These are phyloP conservation scores for Corythoichthys haematopterus DNA, from an alignment of 2,113 vertebrate species.

Conservation along the genomic window DNA sequence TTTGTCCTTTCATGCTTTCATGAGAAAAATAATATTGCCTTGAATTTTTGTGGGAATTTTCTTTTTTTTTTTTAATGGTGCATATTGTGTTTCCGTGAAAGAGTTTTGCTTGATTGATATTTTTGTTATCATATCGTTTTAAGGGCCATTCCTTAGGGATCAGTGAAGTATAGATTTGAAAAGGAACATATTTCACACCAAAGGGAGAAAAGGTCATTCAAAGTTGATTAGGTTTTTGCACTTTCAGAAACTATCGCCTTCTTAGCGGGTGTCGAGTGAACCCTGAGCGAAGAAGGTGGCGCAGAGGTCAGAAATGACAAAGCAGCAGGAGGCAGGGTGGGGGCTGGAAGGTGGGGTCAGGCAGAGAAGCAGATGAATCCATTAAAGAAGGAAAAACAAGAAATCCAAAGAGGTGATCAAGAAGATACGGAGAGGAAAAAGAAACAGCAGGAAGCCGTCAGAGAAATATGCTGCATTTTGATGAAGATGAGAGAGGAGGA, in stretches of 20 bases:
- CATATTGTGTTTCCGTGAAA: no score
- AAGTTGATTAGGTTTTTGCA: not conserved
- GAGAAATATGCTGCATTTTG: conserved; percentile 41
- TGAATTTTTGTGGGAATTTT: no score
- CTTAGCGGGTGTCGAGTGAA: not conserved
- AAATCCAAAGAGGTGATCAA: conserved; percentile 1
- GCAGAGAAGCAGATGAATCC: conserved; percentile 8
- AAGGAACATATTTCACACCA: not conserved
- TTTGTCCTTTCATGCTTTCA: no score
- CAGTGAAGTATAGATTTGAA: not conserved
- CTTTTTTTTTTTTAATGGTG: no score
- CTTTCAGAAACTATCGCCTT: not conserved
- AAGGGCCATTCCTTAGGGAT: no score
- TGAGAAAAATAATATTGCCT: no score
- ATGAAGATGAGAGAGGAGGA: conserved; percentile 28
- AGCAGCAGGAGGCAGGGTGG: not conserved
- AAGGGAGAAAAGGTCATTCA: not conserved
- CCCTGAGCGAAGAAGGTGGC: not conserved
- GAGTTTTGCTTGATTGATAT: no score
- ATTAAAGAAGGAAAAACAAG: conserved; percentile 15
- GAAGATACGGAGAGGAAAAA: conserved; percentile 3
- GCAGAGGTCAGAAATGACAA: conserved; percentile 1
- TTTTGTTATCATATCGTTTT: no score
- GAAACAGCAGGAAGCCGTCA: conserved; percentile 27
- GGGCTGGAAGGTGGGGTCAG: not conserved